Conservation (phyloP, 2,888 invertebrate genomes). For the Spodoptera littoralis region DNA sequence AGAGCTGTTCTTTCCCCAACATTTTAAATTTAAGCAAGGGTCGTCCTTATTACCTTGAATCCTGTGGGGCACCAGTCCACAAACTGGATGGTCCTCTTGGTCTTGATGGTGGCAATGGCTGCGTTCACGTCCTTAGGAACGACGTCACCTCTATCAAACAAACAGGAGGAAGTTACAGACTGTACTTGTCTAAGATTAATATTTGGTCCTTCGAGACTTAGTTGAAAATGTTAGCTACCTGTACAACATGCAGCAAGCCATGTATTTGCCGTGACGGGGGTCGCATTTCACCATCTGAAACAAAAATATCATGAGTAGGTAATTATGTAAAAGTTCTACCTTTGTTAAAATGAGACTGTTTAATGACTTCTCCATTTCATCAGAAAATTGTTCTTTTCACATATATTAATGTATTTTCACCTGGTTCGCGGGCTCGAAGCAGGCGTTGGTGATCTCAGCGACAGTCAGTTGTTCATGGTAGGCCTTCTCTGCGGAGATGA, state of each 20-base stretch:
- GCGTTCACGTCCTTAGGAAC: constrained; percentile 98
- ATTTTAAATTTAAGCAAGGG: not conserved
- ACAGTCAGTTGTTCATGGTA: constrained; percentile 97
- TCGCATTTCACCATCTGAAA: constrained; percentile 97
- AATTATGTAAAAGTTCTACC: no score
- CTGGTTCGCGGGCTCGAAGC: constrained; percentile 98
- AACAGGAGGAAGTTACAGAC: not conserved
- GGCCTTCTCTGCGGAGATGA: constrained; percentile 97
- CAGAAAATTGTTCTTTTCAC: no score
- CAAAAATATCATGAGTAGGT: not conserved
- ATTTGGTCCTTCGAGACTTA: not conserved
- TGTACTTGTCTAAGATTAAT: not conserved
- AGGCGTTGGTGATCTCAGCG: constrained; percentile 97
- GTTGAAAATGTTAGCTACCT: constrained; percentile 70
- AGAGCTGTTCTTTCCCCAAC: no score
- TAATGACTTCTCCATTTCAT: no score
- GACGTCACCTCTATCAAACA: constrained; percentile 93
- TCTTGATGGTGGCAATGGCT: constrained; percentile 97
- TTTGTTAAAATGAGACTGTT: no score
- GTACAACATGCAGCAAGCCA: constrained; percentile 98
- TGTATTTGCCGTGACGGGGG: constrained; percentile 96
- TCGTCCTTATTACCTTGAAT: constrained; percentile 86
- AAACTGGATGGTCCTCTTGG: constrained; percentile 97
- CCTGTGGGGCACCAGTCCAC: constrained; percentile 96
- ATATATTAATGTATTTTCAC: constrained; percentile 51